Evolutionary conservation across 1,140 invertebrate genomes (phyloP).

Genomic region (Gryllus bimaculatus): DNA sequence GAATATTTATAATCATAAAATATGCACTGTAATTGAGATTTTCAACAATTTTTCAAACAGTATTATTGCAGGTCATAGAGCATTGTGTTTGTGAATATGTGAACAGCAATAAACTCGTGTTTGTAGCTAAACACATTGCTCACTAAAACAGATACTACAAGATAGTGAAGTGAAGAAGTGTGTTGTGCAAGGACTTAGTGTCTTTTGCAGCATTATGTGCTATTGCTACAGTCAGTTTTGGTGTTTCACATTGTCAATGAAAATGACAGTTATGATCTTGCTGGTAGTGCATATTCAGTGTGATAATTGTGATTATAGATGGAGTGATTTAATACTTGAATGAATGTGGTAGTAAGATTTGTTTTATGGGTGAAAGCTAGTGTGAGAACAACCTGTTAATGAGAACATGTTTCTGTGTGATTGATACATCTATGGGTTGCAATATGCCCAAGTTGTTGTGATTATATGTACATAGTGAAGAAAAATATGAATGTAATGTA

Average conservation of each 20-base stretch:
- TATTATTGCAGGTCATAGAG: conserved; percentile 9
- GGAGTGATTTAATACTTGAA: no score
- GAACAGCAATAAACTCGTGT: conserved; percentile 7
- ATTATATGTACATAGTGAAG: no score
- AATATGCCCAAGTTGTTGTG: no score
- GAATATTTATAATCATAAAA: neutral
- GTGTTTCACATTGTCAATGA: neutral
- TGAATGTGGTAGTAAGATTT: no score
- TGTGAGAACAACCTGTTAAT: no score
- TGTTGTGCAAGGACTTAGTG: neutral
- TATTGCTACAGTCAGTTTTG: neutral
- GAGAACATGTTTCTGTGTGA: no score
- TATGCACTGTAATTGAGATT: neutral
- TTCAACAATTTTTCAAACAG: conserved; percentile 14
- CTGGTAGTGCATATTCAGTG: neutral
- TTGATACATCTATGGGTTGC: no score
- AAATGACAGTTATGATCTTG: neutral
- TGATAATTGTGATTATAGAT: neutral
- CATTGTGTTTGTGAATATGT: neutral
- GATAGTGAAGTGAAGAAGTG: conserved; percentile 1
- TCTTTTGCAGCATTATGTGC: neutral
- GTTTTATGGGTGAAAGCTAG: no score
- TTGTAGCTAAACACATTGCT: conserved; percentile 7
- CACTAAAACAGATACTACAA: neutral
- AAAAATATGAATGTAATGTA: no score